Evolutionary conservation across 2,797 vertebrate species (phyloP).

Genomic region (Pseudopleuronectes americanus): DNA sequence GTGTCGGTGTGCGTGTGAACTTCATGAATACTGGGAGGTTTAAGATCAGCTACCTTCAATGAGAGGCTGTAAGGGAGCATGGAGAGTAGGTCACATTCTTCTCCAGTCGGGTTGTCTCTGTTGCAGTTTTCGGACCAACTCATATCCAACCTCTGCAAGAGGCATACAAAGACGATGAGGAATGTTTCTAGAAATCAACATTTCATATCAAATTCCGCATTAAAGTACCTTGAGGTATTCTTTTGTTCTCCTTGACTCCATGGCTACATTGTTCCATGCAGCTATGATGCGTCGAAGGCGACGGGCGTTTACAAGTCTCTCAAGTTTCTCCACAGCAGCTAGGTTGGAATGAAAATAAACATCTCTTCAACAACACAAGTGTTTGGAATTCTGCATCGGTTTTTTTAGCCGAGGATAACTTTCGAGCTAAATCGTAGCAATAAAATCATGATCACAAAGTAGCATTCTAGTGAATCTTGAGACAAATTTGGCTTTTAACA

Average conservation of each 20-base stretch:
- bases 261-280: conserved; percentile 69
- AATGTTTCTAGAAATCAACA: background rate
- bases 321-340: conserved; percentile 76
- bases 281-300: conserved; percentile 64
- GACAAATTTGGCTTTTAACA: conserved; percentile 4
- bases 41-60: conserved; percentile 73
- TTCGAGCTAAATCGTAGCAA: background rate
- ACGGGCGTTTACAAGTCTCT: conserved; percentile 57
- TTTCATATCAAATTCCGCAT: background rate
- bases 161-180: conserved; percentile 3
- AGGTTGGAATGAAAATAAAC: conserved; percentile 37
- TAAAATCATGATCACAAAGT: background rate
- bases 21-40: conserved; percentile 4
- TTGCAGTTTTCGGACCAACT: conserved; percentile 43
- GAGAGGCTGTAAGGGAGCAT: conserved; percentile 75
- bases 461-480: conserved; percentile 5
- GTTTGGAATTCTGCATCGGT: background rate
- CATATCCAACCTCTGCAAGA: conserved; percentile 64
- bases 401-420: background rate
- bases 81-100: conserved; percentile 69
- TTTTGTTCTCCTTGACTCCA: conserved; percentile 72
- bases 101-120: conserved; percentile 38
- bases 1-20: conserved; percentile 11
- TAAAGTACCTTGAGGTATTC: conserved; percentile 77
- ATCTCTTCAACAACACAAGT: background rate